Conservation (phyloP, 1,140 invertebrate genomes). For the Drosophila insularis region DNA sequence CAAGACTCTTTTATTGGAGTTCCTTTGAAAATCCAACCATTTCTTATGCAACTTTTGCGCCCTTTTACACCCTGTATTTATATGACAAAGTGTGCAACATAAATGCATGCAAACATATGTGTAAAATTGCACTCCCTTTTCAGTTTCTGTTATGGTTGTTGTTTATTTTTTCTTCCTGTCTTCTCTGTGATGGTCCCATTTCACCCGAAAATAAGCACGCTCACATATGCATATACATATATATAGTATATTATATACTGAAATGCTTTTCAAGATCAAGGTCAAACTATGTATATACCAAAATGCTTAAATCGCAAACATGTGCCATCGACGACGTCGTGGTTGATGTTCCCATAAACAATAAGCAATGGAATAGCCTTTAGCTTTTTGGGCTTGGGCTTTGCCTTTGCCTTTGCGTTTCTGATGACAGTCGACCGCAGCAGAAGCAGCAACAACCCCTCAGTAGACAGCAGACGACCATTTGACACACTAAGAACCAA, state of each 20-base stretch:
- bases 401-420: constrained; percentile 19
- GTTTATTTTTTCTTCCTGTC: constrained; percentile 19
- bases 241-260: constrained; percentile 10
- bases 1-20: too few species aligned
- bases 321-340: constrained; percentile 41
- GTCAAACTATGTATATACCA: constrained; percentile 61
- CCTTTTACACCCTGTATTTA: neutral
- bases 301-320: constrained; percentile 56
- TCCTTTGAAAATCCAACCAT: neutral
- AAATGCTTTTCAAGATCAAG: constrained; percentile 72
- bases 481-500: constrained; percentile 70
- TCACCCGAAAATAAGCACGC: neutral
- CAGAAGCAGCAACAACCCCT: constrained; percentile 47
- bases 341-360: constrained; percentile 48
- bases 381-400: neutral
- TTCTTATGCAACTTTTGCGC: neutral
- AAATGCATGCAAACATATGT: neutral
- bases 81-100: neutral
- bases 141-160: neutral
- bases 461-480: constrained; percentile 55
- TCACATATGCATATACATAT: neutral
- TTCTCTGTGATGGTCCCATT: constrained; percentile 15
- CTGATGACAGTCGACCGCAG: constrained; percentile 29
- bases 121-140: constrained; percentile 1
- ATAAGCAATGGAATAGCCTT: constrained; percentile 26